phyloP scores from a whole-genome alignment of 2,888 invertebrate species.

The Callimorpha dominula region DNA sequence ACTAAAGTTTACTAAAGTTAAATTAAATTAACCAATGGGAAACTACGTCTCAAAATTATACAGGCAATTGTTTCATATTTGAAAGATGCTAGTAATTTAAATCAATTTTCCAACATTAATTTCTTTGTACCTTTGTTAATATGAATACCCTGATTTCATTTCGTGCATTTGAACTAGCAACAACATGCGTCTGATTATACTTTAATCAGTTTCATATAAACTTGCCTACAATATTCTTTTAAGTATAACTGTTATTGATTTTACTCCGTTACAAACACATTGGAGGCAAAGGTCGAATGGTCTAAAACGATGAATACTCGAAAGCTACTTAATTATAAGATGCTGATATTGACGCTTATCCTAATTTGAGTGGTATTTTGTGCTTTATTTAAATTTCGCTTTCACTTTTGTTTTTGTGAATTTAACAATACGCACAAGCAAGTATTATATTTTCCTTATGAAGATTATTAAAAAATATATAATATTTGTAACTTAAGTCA shows the following conservation, averaged over 20 bases:
- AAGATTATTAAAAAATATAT: too few relatives aligned
- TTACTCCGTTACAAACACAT: background rate
- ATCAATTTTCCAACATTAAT: background rate
- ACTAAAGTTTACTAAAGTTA: slow-evolving; percentile 7
- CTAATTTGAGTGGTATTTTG: too few relatives aligned
- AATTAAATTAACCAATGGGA: background rate
- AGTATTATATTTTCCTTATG: too few relatives aligned
- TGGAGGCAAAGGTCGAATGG: background rate
- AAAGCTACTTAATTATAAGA: background rate
- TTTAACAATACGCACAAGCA: too few relatives aligned
- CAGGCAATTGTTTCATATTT: slow-evolving; percentile 9
- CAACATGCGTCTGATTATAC: slow-evolving; percentile 44
- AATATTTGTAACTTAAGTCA: too few relatives aligned
- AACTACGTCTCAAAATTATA: slow-evolving; percentile 9
- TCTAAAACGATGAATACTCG: background rate
- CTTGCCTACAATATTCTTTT: background rate
- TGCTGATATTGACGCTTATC: too few relatives aligned
- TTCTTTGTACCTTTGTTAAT: slow-evolving; percentile 48
- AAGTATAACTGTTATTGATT: background rate
- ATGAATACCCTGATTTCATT: slow-evolving; percentile 45
- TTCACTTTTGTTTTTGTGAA: too few relatives aligned
- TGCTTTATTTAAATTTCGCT: too few relatives aligned
- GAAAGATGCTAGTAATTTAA: slow-evolving; percentile 2
- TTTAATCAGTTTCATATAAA: background rate
- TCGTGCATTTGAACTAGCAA: slow-evolving; percentile 66